Conservation (phyloP, 2,113 vertebrate genomes). For the Limanda limanda region DNA sequence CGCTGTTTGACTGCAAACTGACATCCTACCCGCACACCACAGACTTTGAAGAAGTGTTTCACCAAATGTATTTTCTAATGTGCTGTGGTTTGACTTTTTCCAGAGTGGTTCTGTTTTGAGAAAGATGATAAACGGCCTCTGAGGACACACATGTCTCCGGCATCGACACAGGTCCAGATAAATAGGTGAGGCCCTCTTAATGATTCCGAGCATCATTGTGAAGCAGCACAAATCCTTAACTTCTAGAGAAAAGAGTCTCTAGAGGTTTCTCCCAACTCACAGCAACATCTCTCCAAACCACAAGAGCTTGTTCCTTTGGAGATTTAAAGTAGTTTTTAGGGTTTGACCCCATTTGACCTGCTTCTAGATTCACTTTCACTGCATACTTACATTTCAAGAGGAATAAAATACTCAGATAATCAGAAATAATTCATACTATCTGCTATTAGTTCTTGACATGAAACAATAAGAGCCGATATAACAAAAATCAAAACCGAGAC, state of each 20-base stretch:
- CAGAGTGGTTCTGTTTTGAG: conserved; percentile 88
- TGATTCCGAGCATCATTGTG: not conserved
- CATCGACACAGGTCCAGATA: conserved; percentile 42
- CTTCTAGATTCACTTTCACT: no score
- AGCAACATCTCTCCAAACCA: not conserved
- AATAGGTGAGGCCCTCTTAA: conserved; percentile 72
- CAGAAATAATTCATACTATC: no score
- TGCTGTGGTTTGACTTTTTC: conserved; percentile 42
- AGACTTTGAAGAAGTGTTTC: conserved; percentile 10
- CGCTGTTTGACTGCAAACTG: conserved; percentile 23
- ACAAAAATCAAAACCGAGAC: no score
- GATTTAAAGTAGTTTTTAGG: no score
- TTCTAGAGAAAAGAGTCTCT: not conserved
- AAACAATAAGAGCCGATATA: no score
- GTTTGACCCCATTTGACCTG: no score
- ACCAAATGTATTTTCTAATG: conserved; percentile 9
- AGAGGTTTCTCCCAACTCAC: not conserved
- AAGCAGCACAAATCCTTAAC: not conserved
- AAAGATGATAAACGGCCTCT: conserved; percentile 72
- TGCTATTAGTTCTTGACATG: no score
- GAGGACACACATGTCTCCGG: conserved; percentile 62
- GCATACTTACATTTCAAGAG: no score
- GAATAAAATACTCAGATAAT: no score
- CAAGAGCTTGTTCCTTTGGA: not conserved
- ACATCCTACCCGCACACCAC: conserved; percentile 11